These are phyloP conservation scores for Jordanella pulchra DNA, from an alignment of 2,797 vertebrate species.

Conservation along the genomic window DNA sequence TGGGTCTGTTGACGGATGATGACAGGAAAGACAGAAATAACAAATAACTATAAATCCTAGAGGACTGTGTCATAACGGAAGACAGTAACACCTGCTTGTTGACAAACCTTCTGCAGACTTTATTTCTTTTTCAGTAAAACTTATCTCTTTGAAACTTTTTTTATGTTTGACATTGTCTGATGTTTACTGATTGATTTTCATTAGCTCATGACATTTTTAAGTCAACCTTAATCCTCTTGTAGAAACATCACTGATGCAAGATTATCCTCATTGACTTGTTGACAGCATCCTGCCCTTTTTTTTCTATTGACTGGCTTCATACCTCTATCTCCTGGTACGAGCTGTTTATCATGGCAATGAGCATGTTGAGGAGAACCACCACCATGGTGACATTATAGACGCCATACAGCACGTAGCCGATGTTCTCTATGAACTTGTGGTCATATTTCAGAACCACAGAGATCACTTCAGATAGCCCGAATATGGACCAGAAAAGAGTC, in stretches of 20 bases:
- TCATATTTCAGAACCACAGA: conserved; percentile 98
- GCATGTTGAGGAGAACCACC: conserved; percentile 97
- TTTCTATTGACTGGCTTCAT: conserved; percentile 7
- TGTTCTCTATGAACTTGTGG: conserved; percentile 98
- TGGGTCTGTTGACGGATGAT: background rate
- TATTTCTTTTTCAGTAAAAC: background rate
- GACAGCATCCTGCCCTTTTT: conserved; percentile 14
- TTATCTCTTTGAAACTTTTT: conserved; percentile 11
- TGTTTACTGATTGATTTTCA: conserved; percentile 27
- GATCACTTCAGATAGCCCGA: conserved; percentile 95
- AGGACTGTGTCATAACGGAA: background rate
- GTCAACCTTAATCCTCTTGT: conserved; percentile 13
- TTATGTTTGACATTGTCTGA: conserved; percentile 3
- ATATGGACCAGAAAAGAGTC: conserved; percentile 98
- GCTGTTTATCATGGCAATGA: conserved; percentile 99
- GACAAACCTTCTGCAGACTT: background rate
- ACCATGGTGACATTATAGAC: conserved; percentile 99
- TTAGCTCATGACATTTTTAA: conserved; percentile 18
- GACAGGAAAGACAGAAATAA: background rate
- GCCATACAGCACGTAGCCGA: conserved; percentile 93
- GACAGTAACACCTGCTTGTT: background rate
- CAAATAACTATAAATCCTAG: background rate
- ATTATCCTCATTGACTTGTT: conserved; percentile 37
- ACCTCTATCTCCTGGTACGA: conserved; percentile 99
- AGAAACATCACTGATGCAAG: conserved; percentile 26